phyloP scores from a whole-genome alignment of 2,113 vertebrate species.

The Bambusicola thoracicus region DNA sequence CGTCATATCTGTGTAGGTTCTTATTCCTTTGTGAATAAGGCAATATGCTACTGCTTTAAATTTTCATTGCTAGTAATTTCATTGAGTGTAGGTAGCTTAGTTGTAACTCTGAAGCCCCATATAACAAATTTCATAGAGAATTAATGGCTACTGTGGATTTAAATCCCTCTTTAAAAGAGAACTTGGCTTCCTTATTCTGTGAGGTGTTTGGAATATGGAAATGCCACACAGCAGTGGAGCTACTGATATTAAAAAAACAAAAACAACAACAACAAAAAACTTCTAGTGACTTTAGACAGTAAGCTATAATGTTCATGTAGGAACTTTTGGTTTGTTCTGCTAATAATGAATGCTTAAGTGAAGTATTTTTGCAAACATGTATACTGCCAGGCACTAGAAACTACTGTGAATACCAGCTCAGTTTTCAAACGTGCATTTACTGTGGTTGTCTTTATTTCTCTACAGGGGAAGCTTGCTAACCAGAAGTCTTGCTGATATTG shows the following conservation, averaged over 20 bases:
- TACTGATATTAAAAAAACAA: neutral
- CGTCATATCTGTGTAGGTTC: neutral
- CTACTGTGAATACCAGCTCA: neutral
- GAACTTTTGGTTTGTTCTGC: neutral
- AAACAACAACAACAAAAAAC: neutral
- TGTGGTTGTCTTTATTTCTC: constrained; percentile 24
- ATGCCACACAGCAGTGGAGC: neutral
- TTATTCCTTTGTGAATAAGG: neutral
- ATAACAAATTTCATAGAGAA: neutral
- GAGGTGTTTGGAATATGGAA: neutral
- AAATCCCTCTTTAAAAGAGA: neutral
- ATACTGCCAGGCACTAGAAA: neutral
- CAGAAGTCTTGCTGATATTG: constrained; percentile 94
- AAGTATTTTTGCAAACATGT: neutral
- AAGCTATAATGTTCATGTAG: neutral
- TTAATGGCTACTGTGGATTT: neutral
- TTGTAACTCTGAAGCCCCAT: neutral
- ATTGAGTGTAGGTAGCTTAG: neutral
- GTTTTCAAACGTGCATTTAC: neutral
- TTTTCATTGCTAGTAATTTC: too few relatives aligned
- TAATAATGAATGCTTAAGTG: neutral
- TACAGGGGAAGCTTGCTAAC: constrained; percentile 95
- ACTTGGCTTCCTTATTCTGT: neutral
- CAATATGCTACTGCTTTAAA: neutral
- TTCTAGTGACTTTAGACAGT: neutral